phyloP scores from a whole-genome alignment of 1,140 invertebrate genomes.

The Drosophila paulistorum region DNA sequence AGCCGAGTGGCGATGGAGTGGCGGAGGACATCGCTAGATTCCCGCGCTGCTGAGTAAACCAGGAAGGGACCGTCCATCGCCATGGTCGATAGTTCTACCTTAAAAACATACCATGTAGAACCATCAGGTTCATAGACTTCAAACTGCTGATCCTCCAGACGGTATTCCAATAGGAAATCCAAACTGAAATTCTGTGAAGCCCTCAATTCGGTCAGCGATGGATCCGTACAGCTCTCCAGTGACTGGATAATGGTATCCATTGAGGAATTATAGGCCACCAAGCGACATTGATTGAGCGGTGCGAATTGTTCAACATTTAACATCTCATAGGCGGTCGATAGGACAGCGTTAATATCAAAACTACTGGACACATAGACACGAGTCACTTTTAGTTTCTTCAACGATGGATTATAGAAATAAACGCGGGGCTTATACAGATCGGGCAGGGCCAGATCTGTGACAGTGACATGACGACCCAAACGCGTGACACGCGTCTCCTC shows the following conservation, averaged over 20 bases:
- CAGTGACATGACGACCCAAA: constrained; percentile 81
- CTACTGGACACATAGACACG: constrained; percentile 85
- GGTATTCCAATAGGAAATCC: constrained; percentile 89
- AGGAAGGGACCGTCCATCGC: constrained; percentile 86
- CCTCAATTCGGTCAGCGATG: constrained; percentile 81
- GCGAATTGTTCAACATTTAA: constrained; percentile 86
- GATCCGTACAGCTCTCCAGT: constrained; percentile 86
- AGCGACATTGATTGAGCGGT: constrained; percentile 87
- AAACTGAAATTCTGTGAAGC: constrained; percentile 56
- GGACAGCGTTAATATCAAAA: constrained; percentile 85
- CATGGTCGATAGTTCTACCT: constrained; percentile 86
- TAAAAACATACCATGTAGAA: constrained; percentile 87
- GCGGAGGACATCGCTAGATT: constrained; percentile 87
- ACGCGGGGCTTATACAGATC: constrained; percentile 87
- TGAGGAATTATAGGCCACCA: constrained; percentile 89
- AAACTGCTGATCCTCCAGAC: constrained; percentile 86
- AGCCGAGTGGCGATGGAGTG: constrained; percentile 83
- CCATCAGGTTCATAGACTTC: constrained; percentile 87
- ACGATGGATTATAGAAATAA: constrained; percentile 86
- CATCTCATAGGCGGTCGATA: constrained; percentile 85
- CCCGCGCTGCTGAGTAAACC: constrained; percentile 85
- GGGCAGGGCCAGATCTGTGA: constrained; percentile 78
- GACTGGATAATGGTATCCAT: constrained; percentile 89
- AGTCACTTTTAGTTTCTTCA: constrained; percentile 84
- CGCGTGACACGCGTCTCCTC: constrained; percentile 86